Percentiles rank a stretch among this genome's conserved stretches.
phyloP scores from a whole-genome alignment of 2,888 invertebrate species.

The Tribolium freemani region DNA sequence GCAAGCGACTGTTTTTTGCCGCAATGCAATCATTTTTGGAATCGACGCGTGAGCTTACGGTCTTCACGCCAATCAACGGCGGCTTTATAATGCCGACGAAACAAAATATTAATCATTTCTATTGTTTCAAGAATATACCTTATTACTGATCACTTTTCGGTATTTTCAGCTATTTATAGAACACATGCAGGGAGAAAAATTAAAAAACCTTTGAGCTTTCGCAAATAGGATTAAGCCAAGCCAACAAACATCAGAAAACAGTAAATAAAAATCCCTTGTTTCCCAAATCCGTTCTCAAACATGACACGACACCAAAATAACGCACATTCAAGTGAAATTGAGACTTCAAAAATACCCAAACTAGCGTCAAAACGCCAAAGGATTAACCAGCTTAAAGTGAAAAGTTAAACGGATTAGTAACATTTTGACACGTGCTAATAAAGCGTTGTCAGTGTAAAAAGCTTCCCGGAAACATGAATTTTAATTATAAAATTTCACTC shows the following conservation, averaged over 20 bases:
- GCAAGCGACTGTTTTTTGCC: slow-evolving; percentile 55
- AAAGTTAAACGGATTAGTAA: slow-evolving; percentile 29
- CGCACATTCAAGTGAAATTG: slow-evolving; percentile 35
- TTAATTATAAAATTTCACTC: slow-evolving; percentile 17
- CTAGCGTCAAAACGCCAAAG: slow-evolving; percentile 21
- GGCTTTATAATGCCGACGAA: slow-evolving; percentile 64
- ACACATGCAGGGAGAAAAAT: not conserved
- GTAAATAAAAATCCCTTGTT: not conserved
- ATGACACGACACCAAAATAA: slow-evolving; percentile 6
- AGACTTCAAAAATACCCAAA: slow-evolving; percentile 34
- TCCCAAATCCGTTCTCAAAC: slow-evolving; percentile 1
- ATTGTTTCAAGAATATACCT: slow-evolving; percentile 58
- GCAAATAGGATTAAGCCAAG: not conserved
- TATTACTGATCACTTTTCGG: slow-evolving; percentile 36
- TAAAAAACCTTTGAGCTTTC: not conserved
- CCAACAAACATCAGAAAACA: not conserved
- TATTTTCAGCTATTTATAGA: slow-evolving; percentile 37
- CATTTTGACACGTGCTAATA: slow-evolving; percentile 37
- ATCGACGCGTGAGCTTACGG: slow-evolving; percentile 64
- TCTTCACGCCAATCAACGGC: slow-evolving; percentile 63
- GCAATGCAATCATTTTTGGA: slow-evolving; percentile 64
- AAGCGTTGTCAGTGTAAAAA: slow-evolving; percentile 1
- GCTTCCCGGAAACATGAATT: slow-evolving; percentile 15
- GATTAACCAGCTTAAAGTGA: slow-evolving; percentile 19
- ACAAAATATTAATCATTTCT: slow-evolving; percentile 64